Percentiles rank a stretch among this genome's conserved stretches.
phyloP scores from a whole-genome alignment of 2,888 invertebrate species.

The Anoplius nigerrimus region DNA sequence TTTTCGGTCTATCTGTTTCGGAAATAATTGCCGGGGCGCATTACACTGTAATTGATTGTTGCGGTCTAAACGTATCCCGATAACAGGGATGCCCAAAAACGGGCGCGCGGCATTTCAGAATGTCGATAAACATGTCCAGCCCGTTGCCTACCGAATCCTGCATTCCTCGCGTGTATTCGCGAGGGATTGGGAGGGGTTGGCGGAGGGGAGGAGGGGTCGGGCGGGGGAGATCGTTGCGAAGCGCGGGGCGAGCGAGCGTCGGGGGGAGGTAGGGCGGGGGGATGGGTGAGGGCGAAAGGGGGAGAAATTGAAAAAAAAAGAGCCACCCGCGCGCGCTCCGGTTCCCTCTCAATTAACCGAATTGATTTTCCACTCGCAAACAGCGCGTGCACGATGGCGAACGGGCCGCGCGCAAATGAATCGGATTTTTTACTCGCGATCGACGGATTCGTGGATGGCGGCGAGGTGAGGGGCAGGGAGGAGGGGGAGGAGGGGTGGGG shows the following conservation, averaged over 20 bases:
- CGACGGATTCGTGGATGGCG: neutral
- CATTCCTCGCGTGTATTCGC: slow-evolving; percentile 60
- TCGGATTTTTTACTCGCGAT: neutral
- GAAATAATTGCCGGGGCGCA: slow-evolving; percentile 48
- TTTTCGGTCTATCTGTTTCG: slow-evolving; percentile 35
- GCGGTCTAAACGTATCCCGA: slow-evolving; percentile 52
- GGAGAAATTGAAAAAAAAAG: slow-evolving; percentile 31
- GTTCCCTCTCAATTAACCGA: slow-evolving; percentile 68
- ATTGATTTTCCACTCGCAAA: slow-evolving; percentile 53
- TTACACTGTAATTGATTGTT: slow-evolving; percentile 56
- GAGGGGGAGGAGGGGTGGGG: too few species aligned
- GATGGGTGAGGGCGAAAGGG: neutral
- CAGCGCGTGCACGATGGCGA: slow-evolving; percentile 5
- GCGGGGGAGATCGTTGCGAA: slow-evolving; percentile 15
- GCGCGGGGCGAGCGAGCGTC: neutral
- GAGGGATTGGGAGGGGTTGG: slow-evolving; percentile 39
- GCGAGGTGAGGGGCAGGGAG: neutral
- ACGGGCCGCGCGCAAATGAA: neutral
- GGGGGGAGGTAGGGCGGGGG: slow-evolving; percentile 11
- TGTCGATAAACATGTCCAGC: slow-evolving; percentile 66
- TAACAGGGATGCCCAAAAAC: slow-evolving; percentile 56
- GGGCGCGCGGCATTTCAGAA: slow-evolving; percentile 58
- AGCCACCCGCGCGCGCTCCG: slow-evolving; percentile 39
- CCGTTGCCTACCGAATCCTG: slow-evolving; percentile 59
- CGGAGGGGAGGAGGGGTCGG: slow-evolving; percentile 30